phyloP scores from a whole-genome alignment of 2,113 vertebrate species.

The Falco punctatus region DNA sequence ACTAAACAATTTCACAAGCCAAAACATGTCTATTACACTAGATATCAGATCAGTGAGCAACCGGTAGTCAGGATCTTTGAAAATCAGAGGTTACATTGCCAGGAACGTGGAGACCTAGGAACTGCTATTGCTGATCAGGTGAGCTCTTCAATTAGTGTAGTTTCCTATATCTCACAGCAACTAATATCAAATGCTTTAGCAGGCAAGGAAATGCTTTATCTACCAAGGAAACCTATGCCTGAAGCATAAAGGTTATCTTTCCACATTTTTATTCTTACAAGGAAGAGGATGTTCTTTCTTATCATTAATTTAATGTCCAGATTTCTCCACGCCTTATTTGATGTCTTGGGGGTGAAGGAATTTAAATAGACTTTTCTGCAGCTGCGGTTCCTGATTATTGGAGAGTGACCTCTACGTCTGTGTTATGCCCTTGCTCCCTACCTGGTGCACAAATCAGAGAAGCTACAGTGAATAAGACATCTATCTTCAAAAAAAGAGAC shows the following conservation, averaged over 20 bases:
- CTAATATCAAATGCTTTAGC: neutral
- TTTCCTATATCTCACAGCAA: neutral
- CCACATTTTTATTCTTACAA: neutral
- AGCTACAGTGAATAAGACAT: neutral
- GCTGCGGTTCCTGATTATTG: neutral
- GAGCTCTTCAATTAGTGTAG: neutral
- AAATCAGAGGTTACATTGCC: neutral
- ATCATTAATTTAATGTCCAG: neutral
- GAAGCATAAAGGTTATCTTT: neutral
- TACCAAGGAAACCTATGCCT: neutral
- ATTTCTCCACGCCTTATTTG: neutral
- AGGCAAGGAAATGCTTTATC: neutral
- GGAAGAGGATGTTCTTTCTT: neutral
- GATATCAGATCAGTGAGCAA: neutral
- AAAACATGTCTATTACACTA: neutral
- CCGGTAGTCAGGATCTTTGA: neutral
- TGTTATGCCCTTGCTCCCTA: neutral
- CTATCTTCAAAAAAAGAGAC: neutral
- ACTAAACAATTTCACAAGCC: neutral
- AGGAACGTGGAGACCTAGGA: neutral
- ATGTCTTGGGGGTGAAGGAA: neutral
- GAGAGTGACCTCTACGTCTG: neutral
- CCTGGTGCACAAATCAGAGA: neutral
- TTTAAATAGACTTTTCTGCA: neutral
- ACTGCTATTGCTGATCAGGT: neutral